phyloP scores from a whole-genome alignment of 1,140 invertebrate species.

The Drosophila gunungcola region DNA sequence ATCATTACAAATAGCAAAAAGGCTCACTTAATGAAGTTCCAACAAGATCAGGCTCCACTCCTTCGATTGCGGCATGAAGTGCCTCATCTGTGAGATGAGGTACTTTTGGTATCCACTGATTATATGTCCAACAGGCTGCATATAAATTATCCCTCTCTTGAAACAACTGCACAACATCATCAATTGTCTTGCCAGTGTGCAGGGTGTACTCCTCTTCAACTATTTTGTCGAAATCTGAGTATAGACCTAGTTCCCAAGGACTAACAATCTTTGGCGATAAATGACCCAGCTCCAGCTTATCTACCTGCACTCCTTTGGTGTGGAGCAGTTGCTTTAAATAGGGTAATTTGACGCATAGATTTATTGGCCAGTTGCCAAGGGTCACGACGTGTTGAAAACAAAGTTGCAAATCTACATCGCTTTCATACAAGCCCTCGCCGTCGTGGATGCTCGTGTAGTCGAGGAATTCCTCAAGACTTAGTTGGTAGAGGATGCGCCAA shows the following conservation, averaged over 20 bases:
- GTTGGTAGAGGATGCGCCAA: slow-evolving; percentile 54
- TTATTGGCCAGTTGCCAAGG: slow-evolving; percentile 55
- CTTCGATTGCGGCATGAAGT: not conserved
- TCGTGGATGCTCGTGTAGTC: slow-evolving; percentile 44
- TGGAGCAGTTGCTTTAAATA: slow-evolving; percentile 31
- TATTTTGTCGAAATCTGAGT: slow-evolving; percentile 50
- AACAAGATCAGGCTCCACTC: too few relatives aligned
- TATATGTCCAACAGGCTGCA: slow-evolving; percentile 35
- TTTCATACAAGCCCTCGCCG: slow-evolving; percentile 12
- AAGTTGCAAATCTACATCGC: slow-evolving; percentile 3
- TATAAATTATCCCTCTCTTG: slow-evolving; percentile 33
- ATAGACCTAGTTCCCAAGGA: slow-evolving; percentile 26
- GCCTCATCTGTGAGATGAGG: slow-evolving; percentile 23
- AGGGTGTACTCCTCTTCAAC: slow-evolving; percentile 19
- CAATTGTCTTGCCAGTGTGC: slow-evolving; percentile 8
- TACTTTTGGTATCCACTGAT: slow-evolving; percentile 47
- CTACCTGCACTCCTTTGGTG: slow-evolving; percentile 47
- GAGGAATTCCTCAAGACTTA: slow-evolving; percentile 39
- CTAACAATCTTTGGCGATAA: slow-evolving; percentile 59
- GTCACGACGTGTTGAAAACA: slow-evolving; percentile 46
- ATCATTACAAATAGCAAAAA: not conserved
- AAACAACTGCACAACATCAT: slow-evolving; percentile 5
- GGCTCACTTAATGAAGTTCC: slow-evolving; percentile 10
- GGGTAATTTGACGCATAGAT: slow-evolving; percentile 32
- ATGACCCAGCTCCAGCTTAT: slow-evolving; percentile 19